These are phyloP conservation scores for Monodelphis domestica DNA, from an alignment of 2,797 vertebrate species.

Conservation along the genomic window DNA sequence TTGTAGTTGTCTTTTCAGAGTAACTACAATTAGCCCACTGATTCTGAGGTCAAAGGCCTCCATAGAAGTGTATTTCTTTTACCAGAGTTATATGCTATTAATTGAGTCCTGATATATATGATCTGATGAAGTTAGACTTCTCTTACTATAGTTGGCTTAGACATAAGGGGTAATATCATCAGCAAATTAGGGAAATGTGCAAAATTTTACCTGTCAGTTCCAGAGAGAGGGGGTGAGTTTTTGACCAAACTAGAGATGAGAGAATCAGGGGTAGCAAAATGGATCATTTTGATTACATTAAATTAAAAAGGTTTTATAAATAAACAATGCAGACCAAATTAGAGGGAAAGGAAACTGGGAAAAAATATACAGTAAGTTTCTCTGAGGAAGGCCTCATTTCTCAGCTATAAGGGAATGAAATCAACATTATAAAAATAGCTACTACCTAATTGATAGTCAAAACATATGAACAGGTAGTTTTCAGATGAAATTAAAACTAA, in stretches of 20 bases:
- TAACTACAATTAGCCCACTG: background rate
- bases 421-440: background rate
- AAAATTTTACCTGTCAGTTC: background rate
- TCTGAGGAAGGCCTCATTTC: background rate
- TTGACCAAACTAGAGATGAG: background rate
- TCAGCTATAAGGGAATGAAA: background rate
- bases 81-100: background rate
- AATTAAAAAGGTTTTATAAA: background rate
- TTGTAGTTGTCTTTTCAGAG: background rate
- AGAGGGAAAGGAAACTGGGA: background rate
- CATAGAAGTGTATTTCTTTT: background rate
- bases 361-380: background rate
- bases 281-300: background rate
- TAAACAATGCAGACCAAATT: background rate
- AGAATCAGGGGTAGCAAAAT: background rate
- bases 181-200: background rate
- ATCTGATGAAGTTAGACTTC: background rate
- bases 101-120: background rate
- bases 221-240: background rate
- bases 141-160: background rate
- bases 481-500: background rate
- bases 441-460: background rate
- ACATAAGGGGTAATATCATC: background rate
- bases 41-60: background rate
- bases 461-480: background rate